Evolutionary conservation across 2,797 vertebrate genomes (phyloP), one percentile per base, ranked within the genome.

Genomic region (Pterois miles): DNA sequence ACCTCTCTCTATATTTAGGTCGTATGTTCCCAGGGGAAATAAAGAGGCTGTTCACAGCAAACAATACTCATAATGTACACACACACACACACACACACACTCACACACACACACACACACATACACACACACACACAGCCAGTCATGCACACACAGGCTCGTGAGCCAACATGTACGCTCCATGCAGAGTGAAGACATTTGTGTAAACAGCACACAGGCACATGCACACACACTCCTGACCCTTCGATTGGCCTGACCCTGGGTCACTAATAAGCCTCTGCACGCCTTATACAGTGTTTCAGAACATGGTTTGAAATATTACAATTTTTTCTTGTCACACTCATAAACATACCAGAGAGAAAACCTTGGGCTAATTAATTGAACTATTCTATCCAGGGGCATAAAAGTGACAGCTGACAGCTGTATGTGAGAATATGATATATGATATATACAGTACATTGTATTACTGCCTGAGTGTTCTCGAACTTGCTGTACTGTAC

Each of bases 21-120:
- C 65, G 11, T 8, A 38, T 74, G 18, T 58, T 74, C 54, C n/a
- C 50, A 38, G 36, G 33, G 36, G 13, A 58, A 65, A 54, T 10
- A 81, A 63, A 64, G 4, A 46, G 13, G 8, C 31, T 1, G 3
- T 20, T 52, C 22, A 74, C 22, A 59, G 18, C 67, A 85, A 85
- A 83, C 66, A 71, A n/a, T 46, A 31, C 48, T 58, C 38, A 69
- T 12, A 65, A 75, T 36, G 34, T 25, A 70, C 43, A 74, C 46
- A 76, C 74, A 52, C 72, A 60, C 14, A 22, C 53, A 33, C 5
- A 58, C 64, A 57, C 33, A 34, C 11, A 25, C 10, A 3, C 59
- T 52, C 8, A 52, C 72, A 60, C 14, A 22, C 53, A 33, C 56
- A 58, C 4, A 38, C 5, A 58, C 64, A 57, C 33, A 34, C 11